A percentile compares a stretch with the other conserved stretches of the same genome.
Evolutionary conservation across 2,888 invertebrate species (phyloP).

Genomic region (Stenurella melanura): DNA sequence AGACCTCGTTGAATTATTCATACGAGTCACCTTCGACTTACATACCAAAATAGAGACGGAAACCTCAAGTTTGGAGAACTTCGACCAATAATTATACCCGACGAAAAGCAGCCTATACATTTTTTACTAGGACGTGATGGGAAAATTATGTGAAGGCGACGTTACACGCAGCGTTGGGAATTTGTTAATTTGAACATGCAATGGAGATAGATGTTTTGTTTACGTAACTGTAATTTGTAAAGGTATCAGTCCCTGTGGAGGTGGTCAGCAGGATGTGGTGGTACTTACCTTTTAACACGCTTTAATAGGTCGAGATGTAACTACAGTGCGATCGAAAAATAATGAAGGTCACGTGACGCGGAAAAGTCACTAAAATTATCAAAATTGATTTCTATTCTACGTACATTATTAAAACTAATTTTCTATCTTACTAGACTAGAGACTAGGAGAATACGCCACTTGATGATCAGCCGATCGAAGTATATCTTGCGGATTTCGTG

Average conservation of each 20-base stretch:
- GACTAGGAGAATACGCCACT: no score
- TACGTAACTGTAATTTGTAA: neutral
- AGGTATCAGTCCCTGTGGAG: no score
- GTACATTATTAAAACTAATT: no score
- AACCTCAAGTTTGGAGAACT: neutral
- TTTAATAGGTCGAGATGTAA: no score
- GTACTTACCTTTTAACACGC: no score
- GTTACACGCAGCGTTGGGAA: neutral
- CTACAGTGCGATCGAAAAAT: no score
- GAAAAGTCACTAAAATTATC: no score
- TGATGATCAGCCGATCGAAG: no score
- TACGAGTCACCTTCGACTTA: neutral
- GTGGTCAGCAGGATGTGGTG: neutral
- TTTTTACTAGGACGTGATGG: neutral
- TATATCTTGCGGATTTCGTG: no score
- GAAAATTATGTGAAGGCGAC: neutral
- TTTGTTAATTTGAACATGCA: neutral
- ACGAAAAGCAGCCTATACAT: neutral
- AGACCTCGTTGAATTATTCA: constrained; percentile 3
- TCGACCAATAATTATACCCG: neutral
- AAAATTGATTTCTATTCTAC: no score
- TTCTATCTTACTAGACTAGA: no score
- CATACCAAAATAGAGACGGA: constrained; percentile 1
- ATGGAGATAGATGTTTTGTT: neutral
- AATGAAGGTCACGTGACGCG: no score